Evolutionary conservation across 2,888 invertebrate species (phyloP).

Genomic region (Acanthosoma haemorrhoidale): DNA sequence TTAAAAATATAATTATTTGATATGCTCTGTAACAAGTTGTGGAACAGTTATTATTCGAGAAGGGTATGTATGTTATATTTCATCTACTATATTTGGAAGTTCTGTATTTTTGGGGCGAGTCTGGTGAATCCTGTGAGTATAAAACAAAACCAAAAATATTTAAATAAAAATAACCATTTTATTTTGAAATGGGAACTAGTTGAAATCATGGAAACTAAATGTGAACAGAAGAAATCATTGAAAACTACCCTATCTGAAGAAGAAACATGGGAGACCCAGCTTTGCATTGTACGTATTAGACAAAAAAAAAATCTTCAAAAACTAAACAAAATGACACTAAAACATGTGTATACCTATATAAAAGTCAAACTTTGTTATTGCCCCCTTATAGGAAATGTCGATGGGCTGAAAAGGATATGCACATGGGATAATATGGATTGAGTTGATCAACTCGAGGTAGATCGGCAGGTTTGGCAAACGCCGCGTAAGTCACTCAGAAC

Average conservation of each 20-base stretch:
- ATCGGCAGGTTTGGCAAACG: slow-evolving; percentile 22
- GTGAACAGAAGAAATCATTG: neutral
- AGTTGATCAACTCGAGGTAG: slow-evolving; percentile 18
- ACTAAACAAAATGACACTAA: slow-evolving; percentile 11
- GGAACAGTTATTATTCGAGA: slow-evolving; percentile 7
- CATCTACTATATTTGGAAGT: neutral
- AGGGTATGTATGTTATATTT: slow-evolving; percentile 13
- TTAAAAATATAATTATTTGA: neutral
- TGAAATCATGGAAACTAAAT: neutral
- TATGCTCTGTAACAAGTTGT: neutral
- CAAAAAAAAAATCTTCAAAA: neutral
- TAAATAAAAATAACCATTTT: neutral
- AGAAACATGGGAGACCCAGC: neutral
- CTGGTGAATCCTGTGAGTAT: slow-evolving; percentile 11
- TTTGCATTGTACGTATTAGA: slow-evolving; percentile 6
- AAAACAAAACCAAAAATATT: neutral
- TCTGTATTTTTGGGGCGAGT: neutral
- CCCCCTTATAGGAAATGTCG: slow-evolving; percentile 26
- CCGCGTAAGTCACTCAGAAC: slow-evolving; percentile 28
- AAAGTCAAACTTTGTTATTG: slow-evolving; percentile 30
- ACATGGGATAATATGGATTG: slow-evolving; percentile 16
- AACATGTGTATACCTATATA: slow-evolving; percentile 15
- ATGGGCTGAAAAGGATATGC: neutral
- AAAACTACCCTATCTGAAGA: slow-evolving; percentile 5
- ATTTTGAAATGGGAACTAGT: neutral